A percentile compares a stretch with the other conserved stretches of the same genome.
Evolutionary conservation across 2,797 vertebrate genomes (phyloP).

Genomic region (Ptychobarbus kaznakovi): DNA sequence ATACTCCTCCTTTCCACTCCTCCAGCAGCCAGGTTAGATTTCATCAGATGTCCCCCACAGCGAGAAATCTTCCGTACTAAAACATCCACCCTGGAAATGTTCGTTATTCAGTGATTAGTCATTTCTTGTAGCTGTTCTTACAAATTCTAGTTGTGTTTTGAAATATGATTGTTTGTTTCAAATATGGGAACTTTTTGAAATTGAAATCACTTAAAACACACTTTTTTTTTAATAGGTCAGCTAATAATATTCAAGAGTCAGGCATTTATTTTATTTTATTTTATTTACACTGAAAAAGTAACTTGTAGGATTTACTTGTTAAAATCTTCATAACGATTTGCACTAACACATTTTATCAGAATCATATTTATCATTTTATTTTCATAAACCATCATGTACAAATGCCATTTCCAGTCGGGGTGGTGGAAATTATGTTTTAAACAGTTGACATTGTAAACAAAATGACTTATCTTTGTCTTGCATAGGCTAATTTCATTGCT

Average conservation of each 20-base stretch:
- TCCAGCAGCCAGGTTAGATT: constrained; percentile 42
- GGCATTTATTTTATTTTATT: neutral
- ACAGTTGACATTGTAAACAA: no score
- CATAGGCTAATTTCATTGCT: neutral
- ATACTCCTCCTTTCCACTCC: constrained; percentile 32
- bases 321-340: no score
- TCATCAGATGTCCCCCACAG: constrained; percentile 10
- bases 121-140: neutral
- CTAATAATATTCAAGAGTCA: neutral
- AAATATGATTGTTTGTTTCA: neutral
- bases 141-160: neutral
- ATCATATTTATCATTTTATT: neutral
- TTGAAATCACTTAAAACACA: neutral
- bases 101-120: neutral
- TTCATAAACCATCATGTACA: neutral
- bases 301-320: neutral
- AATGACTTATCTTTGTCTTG: neutral
- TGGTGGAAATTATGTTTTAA: neutral
- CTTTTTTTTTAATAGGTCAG: neutral
- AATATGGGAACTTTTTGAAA: neutral
- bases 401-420: no score
- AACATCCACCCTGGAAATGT: constrained; percentile 1
- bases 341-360: neutral
- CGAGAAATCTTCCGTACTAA: neutral
- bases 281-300: neutral